Conservation (phyloP, 2,797 vertebrate genomes). For the Parauchenoglanis punctatus region DNA sequence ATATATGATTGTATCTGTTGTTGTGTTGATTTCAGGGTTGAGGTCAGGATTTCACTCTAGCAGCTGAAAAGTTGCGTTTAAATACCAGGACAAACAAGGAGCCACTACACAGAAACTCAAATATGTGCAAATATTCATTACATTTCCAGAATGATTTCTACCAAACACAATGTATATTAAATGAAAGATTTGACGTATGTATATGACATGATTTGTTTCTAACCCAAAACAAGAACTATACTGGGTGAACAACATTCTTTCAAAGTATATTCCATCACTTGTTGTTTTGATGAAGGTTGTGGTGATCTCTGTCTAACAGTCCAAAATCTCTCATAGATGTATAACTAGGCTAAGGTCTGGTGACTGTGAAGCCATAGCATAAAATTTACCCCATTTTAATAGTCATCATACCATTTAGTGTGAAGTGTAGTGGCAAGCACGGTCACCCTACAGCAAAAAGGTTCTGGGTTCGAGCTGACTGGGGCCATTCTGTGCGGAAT, state of each 20-base stretch:
- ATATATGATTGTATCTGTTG: constrained; percentile 16
- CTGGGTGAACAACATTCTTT: not conserved
- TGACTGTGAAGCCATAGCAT: not conserved
- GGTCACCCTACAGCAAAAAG: too few species aligned
- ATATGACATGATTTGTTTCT: not conserved
- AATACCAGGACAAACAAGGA: not conserved
- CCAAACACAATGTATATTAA: not conserved
- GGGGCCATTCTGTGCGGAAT: too few species aligned
- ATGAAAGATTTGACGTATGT: not conserved
- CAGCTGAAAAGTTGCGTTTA: not conserved
- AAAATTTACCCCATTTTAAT: not conserved
- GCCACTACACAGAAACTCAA: not conserved
- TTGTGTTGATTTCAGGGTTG: not conserved
- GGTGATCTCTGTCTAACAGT: not conserved
- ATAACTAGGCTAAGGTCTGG: not conserved
- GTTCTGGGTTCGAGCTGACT: too few species aligned
- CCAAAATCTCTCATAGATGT: not conserved
- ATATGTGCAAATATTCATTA: not conserved
- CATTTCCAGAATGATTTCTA: not conserved
- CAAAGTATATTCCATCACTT: not conserved
- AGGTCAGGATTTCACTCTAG: not conserved
- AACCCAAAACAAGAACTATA: not conserved
- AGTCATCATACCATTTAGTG: not conserved
- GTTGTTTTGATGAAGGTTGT: not conserved
- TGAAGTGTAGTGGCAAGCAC: not conserved